phyloP scores from a whole-genome alignment of 2,888 invertebrate species.

The Unio pictorum region DNA sequence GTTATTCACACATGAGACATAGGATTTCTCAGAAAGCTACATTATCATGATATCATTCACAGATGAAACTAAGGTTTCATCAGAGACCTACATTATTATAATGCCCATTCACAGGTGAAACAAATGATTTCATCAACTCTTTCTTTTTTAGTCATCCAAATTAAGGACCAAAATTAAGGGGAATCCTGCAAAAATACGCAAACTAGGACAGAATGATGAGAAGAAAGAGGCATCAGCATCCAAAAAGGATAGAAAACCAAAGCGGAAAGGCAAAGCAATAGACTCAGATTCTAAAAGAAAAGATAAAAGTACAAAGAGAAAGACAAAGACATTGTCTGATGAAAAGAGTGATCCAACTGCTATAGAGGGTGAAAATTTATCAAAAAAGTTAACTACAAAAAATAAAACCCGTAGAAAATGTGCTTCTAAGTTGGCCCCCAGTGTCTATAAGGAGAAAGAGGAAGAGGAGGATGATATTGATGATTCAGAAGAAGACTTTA shows the following conservation, averaged over 20 bases:
- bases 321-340: conserved; percentile 6
- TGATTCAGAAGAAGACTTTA: conserved; percentile 30
- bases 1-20: too few relatives aligned
- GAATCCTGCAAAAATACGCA: conserved; percentile 74
- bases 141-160: not conserved
- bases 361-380: not conserved
- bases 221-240: conserved; percentile 8
- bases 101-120: too few relatives aligned
- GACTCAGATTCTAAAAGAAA: conserved; percentile 3
- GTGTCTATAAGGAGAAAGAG: conserved; percentile 31
- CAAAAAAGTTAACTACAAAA: conserved; percentile 12
- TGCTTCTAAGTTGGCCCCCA: conserved; percentile 29
- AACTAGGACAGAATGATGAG: conserved; percentile 14
- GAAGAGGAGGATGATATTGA: conserved; percentile 26
- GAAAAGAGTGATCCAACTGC: conserved; percentile 3
- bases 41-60: too few relatives aligned
- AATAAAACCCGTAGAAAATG: conserved; percentile 12
- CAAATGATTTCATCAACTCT: too few relatives aligned
- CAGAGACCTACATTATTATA: too few relatives aligned
- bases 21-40: too few relatives aligned
- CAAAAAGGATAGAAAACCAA: conserved; percentile 38
- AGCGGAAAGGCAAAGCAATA: conserved; percentile 30
- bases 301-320: conserved; percentile 6
- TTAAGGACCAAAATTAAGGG: conserved; percentile 8
- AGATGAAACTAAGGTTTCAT: too few relatives aligned